phyloP scores from a whole-genome alignment of 2,888 invertebrate species.

The Trissonchulus sp. region DNA sequence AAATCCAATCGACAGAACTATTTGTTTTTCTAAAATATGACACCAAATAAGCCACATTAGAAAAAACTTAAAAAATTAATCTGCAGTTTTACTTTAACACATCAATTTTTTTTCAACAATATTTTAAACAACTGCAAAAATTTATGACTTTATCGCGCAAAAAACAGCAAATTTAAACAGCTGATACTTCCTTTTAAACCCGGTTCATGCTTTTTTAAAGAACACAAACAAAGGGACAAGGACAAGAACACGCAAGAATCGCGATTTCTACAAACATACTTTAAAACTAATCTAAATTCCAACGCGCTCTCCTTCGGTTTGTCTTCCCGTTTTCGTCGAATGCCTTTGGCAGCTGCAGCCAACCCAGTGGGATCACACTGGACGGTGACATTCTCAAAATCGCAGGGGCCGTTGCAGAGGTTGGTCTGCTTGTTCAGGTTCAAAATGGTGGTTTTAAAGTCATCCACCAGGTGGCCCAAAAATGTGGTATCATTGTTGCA shows the following conservation, averaged over 20 bases:
- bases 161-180: no score
- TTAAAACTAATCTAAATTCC: background rate
- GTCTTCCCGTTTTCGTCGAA: background rate
- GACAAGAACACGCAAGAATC: background rate
- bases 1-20: background rate
- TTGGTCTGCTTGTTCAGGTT: background rate
- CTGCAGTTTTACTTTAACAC: no score
- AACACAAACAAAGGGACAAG: background rate
- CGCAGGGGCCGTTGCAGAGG: background rate
- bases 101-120: no score
- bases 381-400: background rate
- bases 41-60: no score
- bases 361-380: background rate
- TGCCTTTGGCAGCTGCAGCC: no score
- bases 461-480: background rate
- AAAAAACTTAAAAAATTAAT: no score
- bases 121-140: no score
- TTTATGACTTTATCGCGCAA: no score
- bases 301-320: background rate
- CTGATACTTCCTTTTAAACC: background rate
- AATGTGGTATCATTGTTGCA: background rate
- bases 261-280: no score
- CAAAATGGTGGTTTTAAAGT: background rate
- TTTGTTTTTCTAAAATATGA: background rate
- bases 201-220: background rate